Conservation (phyloP, 2,113 vertebrate species). For the Trachemys scripta region DNA sequence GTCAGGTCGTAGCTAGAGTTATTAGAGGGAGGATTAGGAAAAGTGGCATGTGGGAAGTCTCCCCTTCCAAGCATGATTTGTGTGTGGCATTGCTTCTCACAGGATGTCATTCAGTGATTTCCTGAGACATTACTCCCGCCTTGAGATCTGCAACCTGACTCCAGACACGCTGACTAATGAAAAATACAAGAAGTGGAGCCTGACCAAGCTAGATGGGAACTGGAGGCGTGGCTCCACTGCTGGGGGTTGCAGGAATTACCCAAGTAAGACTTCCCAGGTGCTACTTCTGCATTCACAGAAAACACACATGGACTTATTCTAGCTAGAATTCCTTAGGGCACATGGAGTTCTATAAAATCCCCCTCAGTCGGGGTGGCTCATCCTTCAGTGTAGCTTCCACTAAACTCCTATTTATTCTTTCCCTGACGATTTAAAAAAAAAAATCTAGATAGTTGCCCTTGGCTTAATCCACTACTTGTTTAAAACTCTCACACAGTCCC, state of each 20-base stretch:
- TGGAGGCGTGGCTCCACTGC: constrained; percentile 95
- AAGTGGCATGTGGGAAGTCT: background rate
- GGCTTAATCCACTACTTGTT: background rate
- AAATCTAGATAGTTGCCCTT: background rate
- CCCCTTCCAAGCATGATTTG: fast-evolving
- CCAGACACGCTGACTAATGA: constrained; percentile 89
- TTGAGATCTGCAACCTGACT: constrained; percentile 96
- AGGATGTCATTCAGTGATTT: constrained; percentile 96
- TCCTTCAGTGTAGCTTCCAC: background rate
- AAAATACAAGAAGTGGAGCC: constrained; percentile 90
- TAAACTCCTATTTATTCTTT: background rate
- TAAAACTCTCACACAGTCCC: background rate
- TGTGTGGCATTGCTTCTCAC: background rate
- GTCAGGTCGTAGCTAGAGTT: background rate
- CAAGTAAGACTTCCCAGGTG: constrained; percentile 73
- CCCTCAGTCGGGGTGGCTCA: background rate
- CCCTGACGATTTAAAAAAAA: background rate
- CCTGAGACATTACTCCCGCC: constrained; percentile 88
- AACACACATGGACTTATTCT: background rate
- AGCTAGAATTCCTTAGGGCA: background rate
- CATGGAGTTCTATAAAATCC: background rate
- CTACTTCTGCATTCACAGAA: background rate
- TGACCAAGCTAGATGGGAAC: constrained; percentile 88
- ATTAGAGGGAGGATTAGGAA: background rate
- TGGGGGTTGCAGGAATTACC: constrained; percentile 92